phyloP scores from a whole-genome alignment of 2,797 vertebrate species.

The Cheirogaleus major region DNA sequence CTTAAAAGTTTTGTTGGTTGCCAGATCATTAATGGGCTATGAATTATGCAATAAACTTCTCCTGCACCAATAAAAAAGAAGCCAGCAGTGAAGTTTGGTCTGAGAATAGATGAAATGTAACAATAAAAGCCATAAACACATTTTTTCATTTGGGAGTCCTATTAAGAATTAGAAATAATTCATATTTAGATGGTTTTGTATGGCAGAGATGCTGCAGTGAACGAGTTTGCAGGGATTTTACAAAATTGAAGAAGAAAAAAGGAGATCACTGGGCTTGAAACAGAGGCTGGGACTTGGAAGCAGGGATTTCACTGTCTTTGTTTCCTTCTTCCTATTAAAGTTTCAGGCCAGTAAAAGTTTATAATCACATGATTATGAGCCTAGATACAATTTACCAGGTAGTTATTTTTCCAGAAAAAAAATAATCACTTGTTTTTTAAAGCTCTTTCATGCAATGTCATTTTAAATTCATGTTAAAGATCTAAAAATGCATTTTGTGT shows the following conservation, averaged over 20 bases:
- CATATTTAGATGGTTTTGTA: constrained; percentile 48
- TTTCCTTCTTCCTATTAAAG: constrained; percentile 41
- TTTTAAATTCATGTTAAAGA: constrained; percentile 53
- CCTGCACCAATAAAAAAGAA: constrained; percentile 51
- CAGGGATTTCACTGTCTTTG: background rate
- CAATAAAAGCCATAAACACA: constrained; percentile 68
- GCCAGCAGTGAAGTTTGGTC: constrained; percentile 16
- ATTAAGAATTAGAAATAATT: constrained; percentile 75
- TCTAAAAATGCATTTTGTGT: background rate
- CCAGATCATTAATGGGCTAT: constrained; percentile 69
- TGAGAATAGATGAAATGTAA: constrained; percentile 60
- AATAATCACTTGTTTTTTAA: background rate
- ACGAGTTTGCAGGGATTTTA: constrained; percentile 10
- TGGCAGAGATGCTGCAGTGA: constrained; percentile 11
- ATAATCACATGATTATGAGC: background rate
- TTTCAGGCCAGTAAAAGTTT: background rate
- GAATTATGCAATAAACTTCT: constrained; percentile 69
- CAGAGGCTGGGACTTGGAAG: background rate
- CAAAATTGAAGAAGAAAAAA: constrained; percentile 4
- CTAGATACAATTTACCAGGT: background rate
- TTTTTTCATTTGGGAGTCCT: constrained; percentile 60
- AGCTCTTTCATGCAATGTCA: background rate
- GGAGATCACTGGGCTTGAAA: background rate
- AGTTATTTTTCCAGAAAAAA: background rate
- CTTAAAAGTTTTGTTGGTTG: constrained; percentile 58